These are phyloP conservation scores for Emys orbicularis DNA, from an alignment of 2,797 vertebrate genomes.

Conservation along the genomic window DNA sequence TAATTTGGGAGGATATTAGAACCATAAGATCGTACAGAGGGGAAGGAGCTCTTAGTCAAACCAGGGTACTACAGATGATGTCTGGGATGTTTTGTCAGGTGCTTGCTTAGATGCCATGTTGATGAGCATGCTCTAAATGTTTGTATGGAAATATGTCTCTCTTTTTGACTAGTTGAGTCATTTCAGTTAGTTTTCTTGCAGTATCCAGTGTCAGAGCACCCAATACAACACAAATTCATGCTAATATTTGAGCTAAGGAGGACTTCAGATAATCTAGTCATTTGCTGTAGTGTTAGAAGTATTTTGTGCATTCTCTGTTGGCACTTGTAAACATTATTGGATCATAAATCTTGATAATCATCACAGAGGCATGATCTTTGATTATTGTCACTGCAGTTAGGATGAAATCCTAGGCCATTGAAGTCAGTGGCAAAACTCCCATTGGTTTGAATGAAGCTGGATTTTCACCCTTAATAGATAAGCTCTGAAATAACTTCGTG, in stretches of 20 bases:
- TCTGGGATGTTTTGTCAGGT: neutral
- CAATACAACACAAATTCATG: neutral
- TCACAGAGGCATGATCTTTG: neutral
- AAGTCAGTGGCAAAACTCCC: neutral
- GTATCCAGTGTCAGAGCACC: neutral
- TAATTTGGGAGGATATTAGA: neutral
- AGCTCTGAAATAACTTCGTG: neutral
- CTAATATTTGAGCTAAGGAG: neutral
- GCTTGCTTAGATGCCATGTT: neutral
- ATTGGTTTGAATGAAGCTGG: neutral
- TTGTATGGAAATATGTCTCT: neutral
- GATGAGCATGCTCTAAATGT: neutral
- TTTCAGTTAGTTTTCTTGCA: neutral
- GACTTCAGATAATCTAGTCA: neutral
- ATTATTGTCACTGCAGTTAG: neutral
- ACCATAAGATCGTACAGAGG: neutral
- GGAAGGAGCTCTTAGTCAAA: neutral
- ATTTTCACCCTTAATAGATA: neutral
- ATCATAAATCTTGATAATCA: neutral
- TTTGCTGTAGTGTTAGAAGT: neutral
- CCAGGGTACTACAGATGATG: neutral
- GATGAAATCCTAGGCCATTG: neutral
- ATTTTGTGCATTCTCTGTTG: neutral
- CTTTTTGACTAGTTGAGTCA: neutral
- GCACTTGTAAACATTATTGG: neutral